Base-by-base conservation (phyloP, 2,797 vertebrate species). In the Ambastaia sidthimunki region DNA sequence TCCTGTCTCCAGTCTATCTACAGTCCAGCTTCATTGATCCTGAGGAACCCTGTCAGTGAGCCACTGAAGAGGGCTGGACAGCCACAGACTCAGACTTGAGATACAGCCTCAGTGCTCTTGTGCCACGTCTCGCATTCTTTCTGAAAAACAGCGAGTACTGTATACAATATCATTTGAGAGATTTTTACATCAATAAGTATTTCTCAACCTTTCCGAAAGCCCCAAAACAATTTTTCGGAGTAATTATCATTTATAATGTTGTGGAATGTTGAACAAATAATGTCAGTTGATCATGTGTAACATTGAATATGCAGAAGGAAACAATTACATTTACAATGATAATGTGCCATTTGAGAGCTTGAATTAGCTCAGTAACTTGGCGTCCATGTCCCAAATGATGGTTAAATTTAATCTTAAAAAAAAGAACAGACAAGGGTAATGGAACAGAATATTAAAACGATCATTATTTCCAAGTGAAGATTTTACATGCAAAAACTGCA, bases 1-100 rank as follows among this genome's bases (percentile, higher is more conserved):
- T 82, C 73, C 86, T 65, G 80, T 82, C 79, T 86, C 76, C 77
- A 76, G 82, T 34, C 80, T 52, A 74, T 74, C 84, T 82, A 67
- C 75, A 52, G 60, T 74, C 59, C 62, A n/a, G 73, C 76, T 83
- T 71, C 68, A 66, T 23, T 71, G 71, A 76, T 83, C 82, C 70
- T 70, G 18, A 76, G 74, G 23, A 80, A 44, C 31, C 59, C 54
- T 73, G 70, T 50, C 52, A 31, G 41, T 73, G 59, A 74, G 80
- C 54, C 71, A 65, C 55, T 81, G 71, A 44, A 65, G 54, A 52
- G n/a, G 41, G 50, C n/a, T 78, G 44, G 44, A 37, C 4, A 55
- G 65, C 37, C 28, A 57, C 2, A 71, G 12, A 41, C 7, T 34
- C 34, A 37, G 34, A 37, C 37, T 9, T 41, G 9, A 41, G 37